Evolutionary conservation across 2,888 invertebrate species (phyloP), one percentile per base, ranked within the genome.

Genomic region (Muscina levida): DNA sequence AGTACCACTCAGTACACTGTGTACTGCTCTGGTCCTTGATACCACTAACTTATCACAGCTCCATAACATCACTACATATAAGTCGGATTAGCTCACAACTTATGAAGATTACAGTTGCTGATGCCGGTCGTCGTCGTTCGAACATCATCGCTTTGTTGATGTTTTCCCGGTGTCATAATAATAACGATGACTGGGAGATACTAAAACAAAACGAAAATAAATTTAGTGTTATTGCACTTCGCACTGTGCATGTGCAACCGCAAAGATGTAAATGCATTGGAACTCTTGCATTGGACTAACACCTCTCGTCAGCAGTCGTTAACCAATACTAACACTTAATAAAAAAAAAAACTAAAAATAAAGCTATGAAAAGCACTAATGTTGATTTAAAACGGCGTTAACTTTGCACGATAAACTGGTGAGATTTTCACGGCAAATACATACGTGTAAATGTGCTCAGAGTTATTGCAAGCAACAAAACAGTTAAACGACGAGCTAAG

Each of bases 321-420:
- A 65, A 24, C 46, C 15, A 46, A 31, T 5, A 31, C 31, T 8
- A 31, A 31, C 3, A 31, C 31, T 8, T 5, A 31, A 31, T 31
- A 31, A 5, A 31, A 31, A 31, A 46, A 26, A 46, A 19, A n/a
- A 22, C 46, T 26, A 42, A 62, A 24, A 65, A 65, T 46, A 56
- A 57, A 10, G 53, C 31, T 70, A 56, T 44, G 53, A 70, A 70
- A 56, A 31, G 31, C 8, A 24, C 53, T 24, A 13, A 53, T 19
- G 19, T 70, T 70, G 70, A 70, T 70, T 70, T 56, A 70, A 56
- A 70, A 70, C 70, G 70, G 70, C 70, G 70, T 70, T 70, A 70
- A 56, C 44, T 70, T 70, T 70, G 70, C 56, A 37, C 42, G 24
- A 56, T 53, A 42, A 68, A 42, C 6, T 31, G 31, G 31, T 8